phyloP scores from a whole-genome alignment of 1,140 invertebrate genomes.

The Microplitis demolitor region DNA sequence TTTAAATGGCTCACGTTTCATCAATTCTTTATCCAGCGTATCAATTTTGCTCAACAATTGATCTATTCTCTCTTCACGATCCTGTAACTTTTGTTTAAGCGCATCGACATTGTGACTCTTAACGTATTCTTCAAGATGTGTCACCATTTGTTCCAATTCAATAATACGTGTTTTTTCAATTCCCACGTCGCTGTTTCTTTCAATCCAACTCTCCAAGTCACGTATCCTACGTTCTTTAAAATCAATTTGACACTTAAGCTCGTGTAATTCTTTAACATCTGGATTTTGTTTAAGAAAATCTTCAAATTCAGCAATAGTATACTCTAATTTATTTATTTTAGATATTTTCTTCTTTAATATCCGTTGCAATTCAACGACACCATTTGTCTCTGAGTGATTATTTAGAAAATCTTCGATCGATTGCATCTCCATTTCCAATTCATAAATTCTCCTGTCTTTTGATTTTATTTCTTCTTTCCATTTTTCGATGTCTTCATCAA shows the following conservation, averaged over 20 bases:
- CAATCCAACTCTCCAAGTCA: constrained; percentile 49
- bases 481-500: constrained; percentile 50
- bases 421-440: constrained; percentile 64
- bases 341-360: constrained; percentile 67
- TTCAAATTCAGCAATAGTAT: constrained; percentile 45
- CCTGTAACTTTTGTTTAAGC: constrained; percentile 47
- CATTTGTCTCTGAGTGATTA: constrained; percentile 63
- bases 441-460: constrained; percentile 63
- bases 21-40: constrained; percentile 35
- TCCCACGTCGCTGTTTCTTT: constrained; percentile 39
- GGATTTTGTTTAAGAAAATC: constrained; percentile 50
- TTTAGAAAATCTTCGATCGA: constrained; percentile 63
- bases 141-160: constrained; percentile 54
- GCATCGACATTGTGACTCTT: constrained; percentile 51
- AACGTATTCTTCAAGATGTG: constrained; percentile 51
- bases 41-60: constrained; percentile 42
- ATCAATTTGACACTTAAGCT: constrained; percentile 42
- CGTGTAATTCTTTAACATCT: constrained; percentile 49
- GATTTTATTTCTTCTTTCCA: constrained; percentile 59
- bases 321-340: constrained; percentile 79
- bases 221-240: constrained; percentile 38
- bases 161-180: constrained; percentile 49
- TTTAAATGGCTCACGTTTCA: constrained; percentile 16
- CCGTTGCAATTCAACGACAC: constrained; percentile 61
- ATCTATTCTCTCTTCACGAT: constrained; percentile 49